Conservation (phyloP, 30 jellyfish, hydroid and myxozoan species). For the Chironex yamaguchii region DNA sequence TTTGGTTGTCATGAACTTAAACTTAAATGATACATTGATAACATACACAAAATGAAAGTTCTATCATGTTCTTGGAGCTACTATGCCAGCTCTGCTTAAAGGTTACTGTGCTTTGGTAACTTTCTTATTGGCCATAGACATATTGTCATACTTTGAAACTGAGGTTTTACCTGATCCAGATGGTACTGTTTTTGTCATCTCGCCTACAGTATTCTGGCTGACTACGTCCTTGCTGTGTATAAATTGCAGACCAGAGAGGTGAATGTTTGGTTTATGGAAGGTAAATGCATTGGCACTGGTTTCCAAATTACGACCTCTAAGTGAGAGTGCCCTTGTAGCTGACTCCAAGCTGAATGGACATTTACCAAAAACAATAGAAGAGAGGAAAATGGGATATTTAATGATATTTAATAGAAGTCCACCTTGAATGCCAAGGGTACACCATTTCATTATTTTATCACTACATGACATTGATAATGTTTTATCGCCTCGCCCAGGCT, state of each 20-base stretch:
- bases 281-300: background rate
- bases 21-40: too few relatives aligned
- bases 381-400: slow-evolving; percentile 45
- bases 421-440: slow-evolving; percentile 91
- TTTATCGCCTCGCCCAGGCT: slow-evolving; percentile 92
- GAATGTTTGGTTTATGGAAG: slow-evolving; percentile 33
- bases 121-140: too few relatives aligned
- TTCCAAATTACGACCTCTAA: slow-evolving; percentile 51
- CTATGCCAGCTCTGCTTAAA: too few relatives aligned
- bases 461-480: slow-evolving; percentile 92
- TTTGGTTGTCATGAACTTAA: too few relatives aligned
- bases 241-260: slow-evolving; percentile 39
- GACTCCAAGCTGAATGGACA: slow-evolving; percentile 68
- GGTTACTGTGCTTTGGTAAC: too few relatives aligned
- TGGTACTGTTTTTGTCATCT: slow-evolving; percentile 65
- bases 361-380: slow-evolving; percentile 65
- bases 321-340: slow-evolving; percentile 68
- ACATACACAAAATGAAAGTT: too few relatives aligned
- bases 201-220: slow-evolving; percentile 2
- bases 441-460: slow-evolving; percentile 93
- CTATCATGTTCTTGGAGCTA: too few relatives aligned
- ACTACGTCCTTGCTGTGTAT: slow-evolving; percentile 55
- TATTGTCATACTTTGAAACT: background rate
- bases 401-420: slow-evolving; percentile 73
- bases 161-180: slow-evolving; percentile 75